A percentile compares a stretch with the other conserved stretches of the same genome.
Evolutionary conservation across 2,888 invertebrate species (phyloP).

Genomic region (Tortricodes alternella): DNA sequence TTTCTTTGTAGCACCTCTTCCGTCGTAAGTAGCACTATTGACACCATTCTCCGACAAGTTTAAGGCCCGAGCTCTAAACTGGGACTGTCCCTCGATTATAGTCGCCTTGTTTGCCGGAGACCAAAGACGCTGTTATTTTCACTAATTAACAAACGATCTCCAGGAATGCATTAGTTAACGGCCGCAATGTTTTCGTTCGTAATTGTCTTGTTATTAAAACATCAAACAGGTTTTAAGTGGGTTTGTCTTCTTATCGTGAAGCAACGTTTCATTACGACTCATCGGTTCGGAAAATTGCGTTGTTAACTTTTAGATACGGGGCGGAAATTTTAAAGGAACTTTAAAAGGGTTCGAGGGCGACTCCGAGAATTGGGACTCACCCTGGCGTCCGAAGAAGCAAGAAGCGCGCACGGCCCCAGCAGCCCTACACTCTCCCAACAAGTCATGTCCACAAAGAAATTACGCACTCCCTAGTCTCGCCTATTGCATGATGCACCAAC

Average conservation of each 20-base stretch:
- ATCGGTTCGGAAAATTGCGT: conserved; percentile 44
- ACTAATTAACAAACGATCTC: background rate
- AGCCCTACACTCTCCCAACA: conserved; percentile 81
- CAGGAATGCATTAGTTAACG: conserved; percentile 21
- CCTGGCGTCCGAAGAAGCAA: conserved; percentile 74
- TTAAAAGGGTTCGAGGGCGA: conserved; percentile 34
- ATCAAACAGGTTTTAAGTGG: background rate
- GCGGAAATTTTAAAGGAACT: conserved; percentile 33
- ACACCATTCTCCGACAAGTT: conserved; percentile 57
- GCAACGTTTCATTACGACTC: conserved; percentile 30
- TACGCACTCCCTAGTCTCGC: conserved; percentile 50
- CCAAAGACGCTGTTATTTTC: background rate
- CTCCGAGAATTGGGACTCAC: conserved; percentile 60
- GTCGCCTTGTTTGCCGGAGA: conserved; percentile 4
- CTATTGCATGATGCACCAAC: conserved; percentile 66
- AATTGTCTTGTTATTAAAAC: conserved; percentile 17
- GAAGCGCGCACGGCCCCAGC: conserved; percentile 79
- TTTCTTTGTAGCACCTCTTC: conserved; percentile 72
- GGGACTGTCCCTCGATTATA: conserved; percentile 31
- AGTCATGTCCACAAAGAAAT: conserved; percentile 67
- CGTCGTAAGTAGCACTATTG: conserved; percentile 66
- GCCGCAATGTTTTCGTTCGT: background rate
- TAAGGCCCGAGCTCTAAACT: conserved; percentile 29
- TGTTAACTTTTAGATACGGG: too few species aligned
- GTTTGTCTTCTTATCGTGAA: background rate